These are phyloP conservation scores for Laupala kohalensis DNA, from an alignment of 1,140 invertebrate species.

Conservation along the genomic window DNA sequence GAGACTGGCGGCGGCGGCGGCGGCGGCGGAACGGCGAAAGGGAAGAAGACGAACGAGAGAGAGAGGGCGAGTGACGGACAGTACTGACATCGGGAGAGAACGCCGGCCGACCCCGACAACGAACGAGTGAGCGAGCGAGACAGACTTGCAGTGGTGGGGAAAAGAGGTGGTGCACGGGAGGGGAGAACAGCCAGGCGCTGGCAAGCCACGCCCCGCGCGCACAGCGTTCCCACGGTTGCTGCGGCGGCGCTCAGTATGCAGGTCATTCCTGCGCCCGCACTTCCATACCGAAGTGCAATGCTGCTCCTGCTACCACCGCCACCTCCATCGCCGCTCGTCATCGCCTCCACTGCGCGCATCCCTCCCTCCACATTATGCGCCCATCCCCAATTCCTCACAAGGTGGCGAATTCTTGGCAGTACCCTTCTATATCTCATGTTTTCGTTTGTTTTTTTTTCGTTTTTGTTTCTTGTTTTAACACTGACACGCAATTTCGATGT, in stretches of 20 bases:
- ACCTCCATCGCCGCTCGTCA: no score
- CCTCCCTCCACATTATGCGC: no score
- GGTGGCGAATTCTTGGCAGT: neutral
- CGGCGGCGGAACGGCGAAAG: no score
- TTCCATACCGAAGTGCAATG: no score
- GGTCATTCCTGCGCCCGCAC: neutral
- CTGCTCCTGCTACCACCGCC: no score
- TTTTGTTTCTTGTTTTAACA: no score
- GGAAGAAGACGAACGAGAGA: neutral
- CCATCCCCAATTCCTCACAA: no score
- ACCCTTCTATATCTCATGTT: neutral
- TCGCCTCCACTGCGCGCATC: no score
- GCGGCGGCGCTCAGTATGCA: neutral
- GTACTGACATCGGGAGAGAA: neutral
- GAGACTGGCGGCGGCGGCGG: no score
- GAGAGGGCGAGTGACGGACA: neutral
- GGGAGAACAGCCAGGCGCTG: constrained; percentile 1
- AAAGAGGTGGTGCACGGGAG: constrained; percentile 2
- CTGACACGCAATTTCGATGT: no score
- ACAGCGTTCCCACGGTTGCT: neutral
- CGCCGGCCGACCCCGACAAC: neutral
- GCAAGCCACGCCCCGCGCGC: constrained; percentile 12
- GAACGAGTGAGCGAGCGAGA: no score
- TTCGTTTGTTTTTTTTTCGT: no score
- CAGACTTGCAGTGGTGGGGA: constrained; percentile 2